Percentiles rank a stretch among this genome's conserved stretches.
Conservation (phyloP, 64 coral and sea anemone species). For the Montipora cactus region DNA sequence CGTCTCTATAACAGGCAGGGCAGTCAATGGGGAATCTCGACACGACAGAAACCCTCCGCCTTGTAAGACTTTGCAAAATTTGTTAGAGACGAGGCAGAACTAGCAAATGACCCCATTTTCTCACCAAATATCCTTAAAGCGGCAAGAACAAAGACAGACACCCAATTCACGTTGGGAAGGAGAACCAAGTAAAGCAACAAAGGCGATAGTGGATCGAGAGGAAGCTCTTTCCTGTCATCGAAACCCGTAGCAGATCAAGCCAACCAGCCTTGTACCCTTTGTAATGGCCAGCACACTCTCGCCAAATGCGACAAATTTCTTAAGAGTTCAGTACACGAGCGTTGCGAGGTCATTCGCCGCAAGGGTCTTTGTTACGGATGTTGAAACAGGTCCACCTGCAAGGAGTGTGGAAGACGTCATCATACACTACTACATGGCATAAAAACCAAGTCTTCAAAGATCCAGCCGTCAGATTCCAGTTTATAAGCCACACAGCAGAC, state of each 20-base stretch:
- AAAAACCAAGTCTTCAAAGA: not conserved
- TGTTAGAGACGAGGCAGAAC: constrained; percentile 3
- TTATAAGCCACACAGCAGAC: not conserved
- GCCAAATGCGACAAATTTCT: not conserved
- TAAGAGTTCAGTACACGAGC: not conserved
- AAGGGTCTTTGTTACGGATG: constrained; percentile 14
- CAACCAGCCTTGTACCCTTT: not conserved
- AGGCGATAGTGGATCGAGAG: not conserved
- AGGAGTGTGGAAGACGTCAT: constrained; percentile 21
- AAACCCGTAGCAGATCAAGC: not conserved
- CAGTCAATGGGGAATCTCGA: too few species aligned
- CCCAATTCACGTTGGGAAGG: not conserved
- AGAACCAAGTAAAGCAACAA: not conserved
- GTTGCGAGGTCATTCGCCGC: not conserved
- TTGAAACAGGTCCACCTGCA: not conserved
- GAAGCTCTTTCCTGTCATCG: not conserved
- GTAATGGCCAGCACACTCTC: not conserved
- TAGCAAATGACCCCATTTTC: constrained; percentile 37
- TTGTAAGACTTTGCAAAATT: constrained; percentile 1
- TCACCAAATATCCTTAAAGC: not conserved
- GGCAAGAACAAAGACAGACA: not conserved
- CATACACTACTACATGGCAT: constrained; percentile 2
- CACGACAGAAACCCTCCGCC: too few species aligned
- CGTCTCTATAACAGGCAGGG: too few species aligned
- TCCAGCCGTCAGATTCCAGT: not conserved